Base-by-base conservation (phyloP, 2,888 invertebrate genomes). In the Theretra japonica region DNA sequence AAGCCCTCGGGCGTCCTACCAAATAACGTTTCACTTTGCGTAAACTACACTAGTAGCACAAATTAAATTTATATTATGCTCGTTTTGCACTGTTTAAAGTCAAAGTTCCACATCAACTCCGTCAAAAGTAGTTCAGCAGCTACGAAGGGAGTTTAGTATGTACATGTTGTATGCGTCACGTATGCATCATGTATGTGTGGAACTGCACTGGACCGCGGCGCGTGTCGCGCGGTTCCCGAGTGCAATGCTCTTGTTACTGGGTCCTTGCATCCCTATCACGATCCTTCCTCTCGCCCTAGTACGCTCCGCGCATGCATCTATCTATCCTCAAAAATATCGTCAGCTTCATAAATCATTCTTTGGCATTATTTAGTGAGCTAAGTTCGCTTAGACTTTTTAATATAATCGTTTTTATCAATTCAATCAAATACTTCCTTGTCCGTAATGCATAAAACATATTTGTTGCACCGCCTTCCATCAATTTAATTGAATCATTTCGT, bases 321-420 rank as follows among this genome's bases (percentile, higher is more conserved):
- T 53, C 77, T 82, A 79, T 83, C 83, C 83, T 87, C 85, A 85
- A 82, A 77, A 80, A 76, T 76, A 70, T 77, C 82, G 84, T 86
- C 89, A 85, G 83, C 86, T 88, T 86, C 84, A 82, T 88, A 82
- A 65, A 85, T 88, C 90, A 87, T 91, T 94, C 94, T 94, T 94
- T 94, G 94, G 94, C 93, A 93, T 94, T 93, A 89, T 92, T 87
- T 90, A 93, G 92, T 93, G 94, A 92, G 93, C 92, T 91, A 87
- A 88, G 86, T 87, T 89, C 86, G 82, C 86, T 80, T 81, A 83
- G 77, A 85, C 83, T 85, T 86, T 77, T 83, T 86, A 48, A 59
- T 59, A 57, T 72, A 76, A 73, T 76, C 74, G 71, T 75, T 74
- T 76, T 73, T 70, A 74, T 75, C 17, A 50, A 65, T 75, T 77